Evolutionary conservation across 2,113 vertebrate genomes (phyloP).

Genomic region (Aleadryas rufinucha): DNA sequence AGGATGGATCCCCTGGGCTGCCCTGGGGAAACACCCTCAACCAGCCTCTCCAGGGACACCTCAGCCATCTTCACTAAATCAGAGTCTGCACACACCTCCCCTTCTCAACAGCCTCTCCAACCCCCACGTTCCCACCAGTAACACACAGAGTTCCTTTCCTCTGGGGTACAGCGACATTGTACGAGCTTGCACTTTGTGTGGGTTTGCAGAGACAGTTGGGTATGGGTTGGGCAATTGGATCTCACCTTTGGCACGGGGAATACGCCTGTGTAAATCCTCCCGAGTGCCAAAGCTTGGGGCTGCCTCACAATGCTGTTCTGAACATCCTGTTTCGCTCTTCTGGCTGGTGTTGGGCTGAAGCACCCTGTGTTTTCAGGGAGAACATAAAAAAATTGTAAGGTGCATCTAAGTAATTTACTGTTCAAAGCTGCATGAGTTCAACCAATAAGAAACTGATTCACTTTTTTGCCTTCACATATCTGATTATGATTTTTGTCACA

Average conservation of each 20-base stretch:
- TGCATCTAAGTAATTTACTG: background rate
- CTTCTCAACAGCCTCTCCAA: background rate
- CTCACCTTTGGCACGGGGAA: rapidly evolving
- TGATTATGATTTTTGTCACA: background rate
- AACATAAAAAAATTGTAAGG: background rate
- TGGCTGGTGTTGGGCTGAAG: background rate
- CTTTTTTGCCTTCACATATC: background rate
- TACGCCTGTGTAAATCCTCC: rapidly evolving
- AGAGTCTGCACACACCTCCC: background rate
- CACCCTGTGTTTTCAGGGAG: background rate
- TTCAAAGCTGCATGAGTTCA: background rate
- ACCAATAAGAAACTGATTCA: background rate
- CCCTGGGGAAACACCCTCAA: background rate
- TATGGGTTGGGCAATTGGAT: rapidly evolving
- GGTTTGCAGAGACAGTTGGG: background rate
- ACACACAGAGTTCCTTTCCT: background rate
- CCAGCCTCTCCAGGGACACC: background rate
- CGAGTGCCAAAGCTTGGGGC: background rate
- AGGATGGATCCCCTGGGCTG: background rate
- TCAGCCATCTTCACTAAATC: background rate
- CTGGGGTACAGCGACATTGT: too few species aligned
- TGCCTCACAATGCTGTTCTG: background rate
- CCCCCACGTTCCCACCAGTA: background rate
- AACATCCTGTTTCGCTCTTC: background rate
- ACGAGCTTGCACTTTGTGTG: rapidly evolving